Conservation (phyloP, 2,113 vertebrate genomes). For the Colossoma macropomum region DNA sequence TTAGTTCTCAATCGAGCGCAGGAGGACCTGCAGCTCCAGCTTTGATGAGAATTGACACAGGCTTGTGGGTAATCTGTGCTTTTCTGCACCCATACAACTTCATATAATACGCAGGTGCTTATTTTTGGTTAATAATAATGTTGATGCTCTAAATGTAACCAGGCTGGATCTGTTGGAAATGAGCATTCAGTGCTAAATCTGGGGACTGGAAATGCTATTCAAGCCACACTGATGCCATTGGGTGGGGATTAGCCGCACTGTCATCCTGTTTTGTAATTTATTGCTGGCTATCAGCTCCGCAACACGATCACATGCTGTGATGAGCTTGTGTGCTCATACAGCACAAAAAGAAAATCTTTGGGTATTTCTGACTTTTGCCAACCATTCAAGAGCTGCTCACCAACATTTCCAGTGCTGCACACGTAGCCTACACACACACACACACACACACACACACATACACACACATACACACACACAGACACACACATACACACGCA, state of each 20-base stretch:
- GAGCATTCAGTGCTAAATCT: not conserved
- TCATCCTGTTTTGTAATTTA: conserved; percentile 14
- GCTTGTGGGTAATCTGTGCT: not conserved
- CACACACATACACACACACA: conserved; percentile 28
- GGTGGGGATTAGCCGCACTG: conserved; percentile 16
- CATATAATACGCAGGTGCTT: conserved; percentile 7
- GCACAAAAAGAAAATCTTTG: not conserved
- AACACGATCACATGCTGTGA: conserved; percentile 28
- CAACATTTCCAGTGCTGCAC: not conserved
- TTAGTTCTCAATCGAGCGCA: not conserved
- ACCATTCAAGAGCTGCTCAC: not conserved
- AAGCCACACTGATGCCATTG: not conserved
- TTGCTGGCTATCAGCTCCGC: conserved; percentile 4
- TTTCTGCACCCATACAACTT: not conserved
- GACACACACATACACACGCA: conserved; percentile 18
- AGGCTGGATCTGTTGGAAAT: conserved; percentile 20
- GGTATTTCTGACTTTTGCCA: conserved; percentile 17
- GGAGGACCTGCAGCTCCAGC: not conserved
- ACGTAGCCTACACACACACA: conserved; percentile 1
- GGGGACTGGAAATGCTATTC: not conserved
- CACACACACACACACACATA: conserved; percentile 20
- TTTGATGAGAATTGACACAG: conserved; percentile 1
- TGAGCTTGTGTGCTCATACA: not conserved
- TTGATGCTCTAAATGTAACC: conserved; percentile 10
- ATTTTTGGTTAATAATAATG: conserved; percentile 32